Percentiles rank a stretch among this genome's conserved stretches.
These are phyloP conservation scores for Cepaea hortensis DNA, from an alignment of 2,888 invertebrate genomes.

Conservation along the genomic window DNA sequence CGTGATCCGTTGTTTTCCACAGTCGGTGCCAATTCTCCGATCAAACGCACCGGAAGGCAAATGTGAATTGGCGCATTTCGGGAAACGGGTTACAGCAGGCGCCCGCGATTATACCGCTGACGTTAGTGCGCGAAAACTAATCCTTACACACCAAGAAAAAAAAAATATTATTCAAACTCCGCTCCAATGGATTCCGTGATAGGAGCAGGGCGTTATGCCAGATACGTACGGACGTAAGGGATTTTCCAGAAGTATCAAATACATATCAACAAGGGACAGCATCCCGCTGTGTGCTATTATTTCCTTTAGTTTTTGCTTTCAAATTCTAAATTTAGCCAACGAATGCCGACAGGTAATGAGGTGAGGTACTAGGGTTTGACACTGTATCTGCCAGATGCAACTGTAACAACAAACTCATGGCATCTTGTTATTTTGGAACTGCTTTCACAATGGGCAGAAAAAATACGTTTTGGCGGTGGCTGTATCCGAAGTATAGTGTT, in stretches of 20 bases:
- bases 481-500: too few relatives aligned
- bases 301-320: too few relatives aligned
- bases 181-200: background rate
- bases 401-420: too few relatives aligned
- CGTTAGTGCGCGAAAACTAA: background rate
- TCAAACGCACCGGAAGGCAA: slow-evolving; percentile 9
- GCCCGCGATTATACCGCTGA: background rate
- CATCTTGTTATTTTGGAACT: too few relatives aligned
- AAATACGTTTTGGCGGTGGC: too few relatives aligned
- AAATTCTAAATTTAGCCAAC: too few relatives aligned
- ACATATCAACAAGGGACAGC: background rate
- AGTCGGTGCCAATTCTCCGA: background rate
- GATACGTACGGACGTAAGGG: background rate
- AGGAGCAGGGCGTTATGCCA: background rate
- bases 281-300: too few relatives aligned
- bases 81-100: background rate
- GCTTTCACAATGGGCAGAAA: too few relatives aligned
- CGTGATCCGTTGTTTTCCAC: background rate
- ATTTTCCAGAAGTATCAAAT: background rate
- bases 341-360: too few relatives aligned
- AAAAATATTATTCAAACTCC: too few relatives aligned
- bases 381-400: too few relatives aligned
- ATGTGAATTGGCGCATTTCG: background rate
- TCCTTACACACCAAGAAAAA: background rate
- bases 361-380: too few relatives aligned